Evolutionary conservation across 2,113 vertebrate species (phyloP), one percentile per base, ranked within the genome.

Genomic region (Prochilodus magdalenae): DNA sequence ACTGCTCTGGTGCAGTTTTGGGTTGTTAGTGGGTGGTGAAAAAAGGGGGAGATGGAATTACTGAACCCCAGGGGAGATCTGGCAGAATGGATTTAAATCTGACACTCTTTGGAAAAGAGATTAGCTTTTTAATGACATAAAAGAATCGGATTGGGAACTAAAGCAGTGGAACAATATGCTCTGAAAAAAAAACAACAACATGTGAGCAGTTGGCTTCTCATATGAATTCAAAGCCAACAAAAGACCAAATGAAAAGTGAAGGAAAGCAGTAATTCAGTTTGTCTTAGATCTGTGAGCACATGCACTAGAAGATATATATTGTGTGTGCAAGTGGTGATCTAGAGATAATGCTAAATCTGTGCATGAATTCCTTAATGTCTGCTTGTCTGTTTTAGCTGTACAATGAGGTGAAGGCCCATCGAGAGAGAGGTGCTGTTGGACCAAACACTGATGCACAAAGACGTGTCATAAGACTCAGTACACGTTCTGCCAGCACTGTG

Each of bases 371-470:
- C 51, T 16, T 3, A 40, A 76, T 85, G 24, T 4, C 24, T 60
- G n/a, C 71, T 72, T 83, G 7, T 44, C 57, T 24, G 78, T 76
- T 89, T 87, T 88, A 99, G 97, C 94, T 99, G 89, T 98, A 96
- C 89, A 94, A 94, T 88, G 97, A 99, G 89, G 96, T 98, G 86
- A 97, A 94, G 90, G 86, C 94, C 88, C 95, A 95, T 85, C 94
- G 95, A 80, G 94, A 95, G 76, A 90, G 75, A 85, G 91, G 87
- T 60, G 86, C 91, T 88, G 89, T 72, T 1, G 33, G 86, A 73
- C 84, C 82, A 69, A 86, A 86, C 62, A 90, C 87, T 4, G 79
- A 75, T 66, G 77, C 82, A 83, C 88, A 92, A n/a, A 90, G 86
- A 59, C 91, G 87, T 33, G 63, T 72, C 66, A 86, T 89, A 20